Conservation (phyloP, 2,888 invertebrate genomes). For the Ferrisia virgata region DNA sequence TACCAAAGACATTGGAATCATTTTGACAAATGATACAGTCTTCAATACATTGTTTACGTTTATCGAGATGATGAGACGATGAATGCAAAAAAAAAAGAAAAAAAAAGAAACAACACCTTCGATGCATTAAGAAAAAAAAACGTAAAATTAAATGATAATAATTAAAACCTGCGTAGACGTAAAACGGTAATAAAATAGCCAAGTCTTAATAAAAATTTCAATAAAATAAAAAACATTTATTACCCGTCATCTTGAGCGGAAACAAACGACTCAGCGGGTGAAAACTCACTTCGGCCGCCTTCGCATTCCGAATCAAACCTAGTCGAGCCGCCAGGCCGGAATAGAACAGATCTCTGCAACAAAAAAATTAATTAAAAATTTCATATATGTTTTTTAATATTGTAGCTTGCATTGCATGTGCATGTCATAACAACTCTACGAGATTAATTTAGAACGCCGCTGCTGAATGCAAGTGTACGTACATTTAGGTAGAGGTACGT, state of each 20-base stretch:
- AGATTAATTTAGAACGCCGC: not conserved
- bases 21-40: not conserved
- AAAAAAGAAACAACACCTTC: not conserved
- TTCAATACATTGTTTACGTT: not conserved
- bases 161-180: conserved; percentile 9
- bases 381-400: not conserved
- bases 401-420: not conserved
- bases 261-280: conserved; percentile 92
- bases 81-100: not conserved
- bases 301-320: conserved; percentile 57
- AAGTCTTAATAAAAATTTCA: not conserved
- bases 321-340: conserved; percentile 67
- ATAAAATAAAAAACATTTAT: conserved; percentile 9
- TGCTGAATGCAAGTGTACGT: not conserved
- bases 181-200: not conserved
- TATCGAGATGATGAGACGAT: no score
- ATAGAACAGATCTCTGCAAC: conserved; percentile 75
- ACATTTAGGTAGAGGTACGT: no score
- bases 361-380: conserved; percentile 9
- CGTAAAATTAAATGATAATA: not conserved
- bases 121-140: not conserved
- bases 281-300: conserved; percentile 53
- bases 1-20: not conserved
- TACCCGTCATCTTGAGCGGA: conserved; percentile 80
- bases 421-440: not conserved